Conservation (phyloP, 2,888 invertebrate genomes). For the Melanostoma mellinum region DNA sequence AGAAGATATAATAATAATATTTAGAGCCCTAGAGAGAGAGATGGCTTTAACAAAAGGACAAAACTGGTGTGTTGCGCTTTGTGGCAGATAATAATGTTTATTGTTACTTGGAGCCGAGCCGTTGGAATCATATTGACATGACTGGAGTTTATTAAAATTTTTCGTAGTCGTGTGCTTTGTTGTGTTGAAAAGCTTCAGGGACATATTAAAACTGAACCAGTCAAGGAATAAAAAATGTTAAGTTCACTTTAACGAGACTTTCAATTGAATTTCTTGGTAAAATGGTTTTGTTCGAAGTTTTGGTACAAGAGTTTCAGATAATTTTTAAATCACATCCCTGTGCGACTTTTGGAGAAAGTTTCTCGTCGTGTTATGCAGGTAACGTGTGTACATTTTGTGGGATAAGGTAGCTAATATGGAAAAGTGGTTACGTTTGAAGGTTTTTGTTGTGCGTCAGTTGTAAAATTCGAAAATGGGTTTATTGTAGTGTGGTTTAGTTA, state of each 20-base stretch:
- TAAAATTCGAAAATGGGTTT: no score
- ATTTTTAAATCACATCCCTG: no score
- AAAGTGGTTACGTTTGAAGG: no score
- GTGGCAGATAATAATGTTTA: slow-evolving; percentile 11
- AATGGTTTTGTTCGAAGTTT: no score
- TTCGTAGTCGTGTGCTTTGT: background rate
- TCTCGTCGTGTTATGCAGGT: no score
- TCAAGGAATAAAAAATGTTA: background rate
- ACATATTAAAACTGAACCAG: background rate
- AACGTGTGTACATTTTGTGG: no score
- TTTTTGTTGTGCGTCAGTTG: no score
- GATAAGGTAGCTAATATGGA: no score
- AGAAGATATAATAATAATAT: slow-evolving; percentile 24
- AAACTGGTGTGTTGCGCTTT: slow-evolving; percentile 9
- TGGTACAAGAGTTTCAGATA: no score
- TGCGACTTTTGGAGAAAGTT: no score
- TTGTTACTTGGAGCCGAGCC: background rate
- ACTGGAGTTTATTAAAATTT: slow-evolving; percentile 21
- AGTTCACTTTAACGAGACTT: background rate
- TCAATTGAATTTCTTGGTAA: background rate
- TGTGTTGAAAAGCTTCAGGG: background rate
- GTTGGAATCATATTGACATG: background rate
- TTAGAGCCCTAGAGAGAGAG: background rate
- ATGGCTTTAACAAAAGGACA: slow-evolving; percentile 8
- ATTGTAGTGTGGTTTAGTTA: no score